Base-by-base conservation (phyloP, 2,113 vertebrate species). In the Pontoporia blainvillei region DNA sequence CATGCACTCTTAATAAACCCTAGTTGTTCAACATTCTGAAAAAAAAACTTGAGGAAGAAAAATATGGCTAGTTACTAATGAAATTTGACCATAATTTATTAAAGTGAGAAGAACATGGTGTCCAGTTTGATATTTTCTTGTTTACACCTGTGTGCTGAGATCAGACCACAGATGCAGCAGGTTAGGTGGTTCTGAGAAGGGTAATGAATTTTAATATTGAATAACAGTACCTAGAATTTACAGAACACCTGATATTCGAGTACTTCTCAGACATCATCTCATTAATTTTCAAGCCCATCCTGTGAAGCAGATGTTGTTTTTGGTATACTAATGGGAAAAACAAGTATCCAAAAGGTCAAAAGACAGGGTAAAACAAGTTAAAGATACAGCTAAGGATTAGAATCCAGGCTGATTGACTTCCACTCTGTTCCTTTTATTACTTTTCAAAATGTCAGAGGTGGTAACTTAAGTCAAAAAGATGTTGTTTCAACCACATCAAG, bases 271-370 rank as follows among this genome's bases (percentile, higher is more conserved):
- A 96, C 97, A 96, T 91, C 89, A 96, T 97, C 97, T 95, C 92
- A 97, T 98, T 97, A 98, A 98, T 98, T 97, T 97, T 97, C 93
- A 97, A 97, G 72, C 72, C 49, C 34, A 91, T 97, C 73, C 83
- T 98, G 83, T 98, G 97, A 97, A 97, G 86, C 97, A 98, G 96
- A 97, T 98, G 97, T 97, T 97, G 97, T 98, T 98, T 98, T 97
- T 86, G 79, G 91, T 97, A 97, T 97, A 95, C 57, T 96, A 93
- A 97, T 93, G 78, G 86, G 83, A 96, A 98, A 98, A 97, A 96
- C 96, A 97, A 91, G 71, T 83, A 90, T 93, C 41, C n/a, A 84
- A 97, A 98, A 97, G 97, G 97, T 98, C 96, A 97, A 98, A 96
- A 97, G 93, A 94, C n/a, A 79, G 79, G 83, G 49, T 98, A 95